Evolutionary conservation across 92 coral and sea anemone genomes (phyloP).

Genomic region (Pocillopora meandrina): DNA sequence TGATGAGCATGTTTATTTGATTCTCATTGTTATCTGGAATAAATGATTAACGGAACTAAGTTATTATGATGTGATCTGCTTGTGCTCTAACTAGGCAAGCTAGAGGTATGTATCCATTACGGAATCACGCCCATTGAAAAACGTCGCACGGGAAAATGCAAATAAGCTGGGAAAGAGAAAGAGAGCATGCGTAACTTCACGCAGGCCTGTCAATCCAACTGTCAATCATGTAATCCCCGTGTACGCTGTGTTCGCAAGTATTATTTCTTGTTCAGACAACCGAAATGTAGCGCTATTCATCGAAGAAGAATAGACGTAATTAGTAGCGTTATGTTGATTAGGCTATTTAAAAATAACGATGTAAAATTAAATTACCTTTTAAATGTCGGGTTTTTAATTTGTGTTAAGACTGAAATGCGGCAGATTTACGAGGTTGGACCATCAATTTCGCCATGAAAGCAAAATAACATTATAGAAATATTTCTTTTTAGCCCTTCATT

Average conservation of each 20-base stretch:
- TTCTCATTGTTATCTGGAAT: not conserved
- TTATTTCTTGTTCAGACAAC: not conserved
- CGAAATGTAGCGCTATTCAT: not conserved
- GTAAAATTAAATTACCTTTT: not conserved
- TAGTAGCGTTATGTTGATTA: not conserved
- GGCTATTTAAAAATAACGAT: not conserved
- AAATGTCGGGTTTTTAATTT: too few relatives aligned
- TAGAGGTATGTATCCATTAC: too few relatives aligned
- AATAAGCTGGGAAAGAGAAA: not conserved
- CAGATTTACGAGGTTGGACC: not conserved
- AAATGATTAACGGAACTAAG: not conserved
- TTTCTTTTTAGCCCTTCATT: not conserved
- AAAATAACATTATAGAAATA: not conserved
- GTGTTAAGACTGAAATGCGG: not conserved
- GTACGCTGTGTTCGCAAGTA: not conserved
- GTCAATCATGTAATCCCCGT: not conserved
- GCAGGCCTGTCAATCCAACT: not conserved
- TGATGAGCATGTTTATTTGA: slow-evolving; percentile 17
- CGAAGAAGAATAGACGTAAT: not conserved
- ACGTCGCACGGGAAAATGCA: too few relatives aligned
- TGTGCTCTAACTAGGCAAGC: too few relatives aligned
- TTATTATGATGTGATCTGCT: slow-evolving; percentile 13
- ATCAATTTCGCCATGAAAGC: not conserved
- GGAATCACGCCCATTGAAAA: not conserved
- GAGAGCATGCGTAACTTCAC: not conserved